Percentiles rank a stretch among this genome's conserved stretches.
These are phyloP conservation scores for Sula dactylatra DNA, from an alignment of 2,113 vertebrate genomes.

Conservation along the genomic window DNA sequence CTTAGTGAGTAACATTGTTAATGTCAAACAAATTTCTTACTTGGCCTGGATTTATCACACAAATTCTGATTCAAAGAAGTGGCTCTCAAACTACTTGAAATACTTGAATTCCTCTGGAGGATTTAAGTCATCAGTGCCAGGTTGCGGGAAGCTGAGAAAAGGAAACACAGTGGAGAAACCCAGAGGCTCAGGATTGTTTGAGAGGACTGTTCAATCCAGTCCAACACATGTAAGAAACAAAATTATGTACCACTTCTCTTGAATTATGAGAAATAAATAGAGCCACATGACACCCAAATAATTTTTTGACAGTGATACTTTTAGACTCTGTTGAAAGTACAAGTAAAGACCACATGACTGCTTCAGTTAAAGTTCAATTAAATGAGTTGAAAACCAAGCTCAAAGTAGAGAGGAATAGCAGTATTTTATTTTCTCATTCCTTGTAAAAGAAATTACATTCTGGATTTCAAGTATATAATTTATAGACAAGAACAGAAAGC, in stretches of 20 bases:
- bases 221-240: background rate
- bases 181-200: background rate
- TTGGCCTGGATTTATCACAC: constrained; percentile 1
- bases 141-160: background rate
- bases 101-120: constrained; percentile 3
- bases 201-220: background rate
- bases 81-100: constrained; percentile 12
- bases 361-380: constrained; percentile 30
- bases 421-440: background rate
- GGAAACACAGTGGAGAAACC: background rate
- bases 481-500: background rate
- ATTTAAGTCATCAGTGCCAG: constrained; percentile 20
- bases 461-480: background rate
- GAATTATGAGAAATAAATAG: background rate
- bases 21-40: background rate
- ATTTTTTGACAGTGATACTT: background rate
- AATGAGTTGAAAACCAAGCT: constrained; percentile 14
- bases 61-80: constrained; percentile 12
- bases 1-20: background rate
- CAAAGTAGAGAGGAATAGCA: background rate
- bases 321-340: constrained; percentile 21
- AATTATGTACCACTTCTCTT: background rate
- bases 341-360: background rate
- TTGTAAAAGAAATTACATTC: background rate
- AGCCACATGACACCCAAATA: background rate